Percentiles rank a stretch among this genome's conserved stretches.
Conservation (phyloP, 2,888 invertebrate genomes). For the Nomada flava region DNA sequence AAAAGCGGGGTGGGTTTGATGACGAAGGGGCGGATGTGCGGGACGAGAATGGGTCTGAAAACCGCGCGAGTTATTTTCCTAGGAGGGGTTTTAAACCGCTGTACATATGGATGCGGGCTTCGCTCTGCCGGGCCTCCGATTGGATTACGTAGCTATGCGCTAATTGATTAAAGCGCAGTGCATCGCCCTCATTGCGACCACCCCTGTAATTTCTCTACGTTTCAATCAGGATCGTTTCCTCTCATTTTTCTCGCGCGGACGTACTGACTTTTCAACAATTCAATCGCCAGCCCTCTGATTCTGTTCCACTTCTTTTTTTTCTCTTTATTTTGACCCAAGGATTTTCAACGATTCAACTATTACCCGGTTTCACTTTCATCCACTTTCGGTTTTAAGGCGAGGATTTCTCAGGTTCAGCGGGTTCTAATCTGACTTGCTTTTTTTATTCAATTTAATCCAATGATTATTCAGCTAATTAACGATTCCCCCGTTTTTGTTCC, state of each 20-base stretch:
- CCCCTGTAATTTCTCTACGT: constrained; percentile 45
- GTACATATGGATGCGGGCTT: constrained; percentile 75
- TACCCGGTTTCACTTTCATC: no score
- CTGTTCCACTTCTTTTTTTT: neutral
- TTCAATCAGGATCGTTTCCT: constrained; percentile 41
- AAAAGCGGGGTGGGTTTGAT: constrained; percentile 28
- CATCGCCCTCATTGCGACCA: constrained; percentile 40
- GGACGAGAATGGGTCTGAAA: constrained; percentile 61
- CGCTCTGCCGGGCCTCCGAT: constrained; percentile 70
- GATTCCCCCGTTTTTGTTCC: no score
- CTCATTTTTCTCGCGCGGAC: constrained; percentile 13
- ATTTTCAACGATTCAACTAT: neutral
- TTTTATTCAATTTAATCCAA: no score
- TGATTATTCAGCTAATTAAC: no score
- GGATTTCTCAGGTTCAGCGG: no score
- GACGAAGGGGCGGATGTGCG: constrained; percentile 41
- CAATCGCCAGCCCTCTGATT: neutral
- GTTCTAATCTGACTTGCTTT: no score
- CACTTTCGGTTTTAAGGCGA: no score
- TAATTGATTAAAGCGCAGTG: constrained; percentile 80
- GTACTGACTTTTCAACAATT: constrained; percentile 8
- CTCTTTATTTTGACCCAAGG: neutral
- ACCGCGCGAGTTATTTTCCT: constrained; percentile 74
- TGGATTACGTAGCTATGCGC: constrained; percentile 76
- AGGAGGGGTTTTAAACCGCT: constrained; percentile 75